phyloP scores from a whole-genome alignment of 2,113 vertebrate genomes.

The Myrmophylax atrothorax region DNA sequence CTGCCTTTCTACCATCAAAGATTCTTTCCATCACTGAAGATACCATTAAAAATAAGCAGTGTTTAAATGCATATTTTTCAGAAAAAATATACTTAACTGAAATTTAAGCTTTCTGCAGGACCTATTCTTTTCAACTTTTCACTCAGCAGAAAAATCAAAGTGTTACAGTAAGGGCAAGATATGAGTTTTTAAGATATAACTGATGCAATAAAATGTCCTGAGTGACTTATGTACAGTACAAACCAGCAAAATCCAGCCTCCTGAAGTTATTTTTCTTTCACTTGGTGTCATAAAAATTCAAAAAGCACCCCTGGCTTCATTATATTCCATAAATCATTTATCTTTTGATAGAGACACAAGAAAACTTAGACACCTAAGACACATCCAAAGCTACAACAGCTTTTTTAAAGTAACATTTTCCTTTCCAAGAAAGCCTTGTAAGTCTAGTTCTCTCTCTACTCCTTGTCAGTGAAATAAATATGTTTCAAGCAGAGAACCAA shows the following conservation, averaged over 20 bases:
- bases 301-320: background rate
- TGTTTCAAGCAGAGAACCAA: slow-evolving; percentile 7
- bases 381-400: background rate
- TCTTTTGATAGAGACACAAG: background rate
- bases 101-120: background rate
- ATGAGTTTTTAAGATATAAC: background rate
- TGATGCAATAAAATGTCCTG: background rate
- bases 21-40: background rate
- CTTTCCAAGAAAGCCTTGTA: background rate
- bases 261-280: background rate
- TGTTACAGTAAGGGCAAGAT: background rate
- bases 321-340: background rate
- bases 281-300: background rate
- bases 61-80: background rate
- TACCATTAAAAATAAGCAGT: background rate
- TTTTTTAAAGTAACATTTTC: background rate
- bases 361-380: background rate
- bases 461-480: slow-evolving; percentile 41
- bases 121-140: background rate
- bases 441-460: background rate
- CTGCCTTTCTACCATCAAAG: background rate
- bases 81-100: background rate
- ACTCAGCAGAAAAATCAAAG: background rate
- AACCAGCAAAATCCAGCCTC: background rate
- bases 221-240: background rate